Conservation (phyloP, 2,888 invertebrate species). For the Trissolcus brochymenae region DNA sequence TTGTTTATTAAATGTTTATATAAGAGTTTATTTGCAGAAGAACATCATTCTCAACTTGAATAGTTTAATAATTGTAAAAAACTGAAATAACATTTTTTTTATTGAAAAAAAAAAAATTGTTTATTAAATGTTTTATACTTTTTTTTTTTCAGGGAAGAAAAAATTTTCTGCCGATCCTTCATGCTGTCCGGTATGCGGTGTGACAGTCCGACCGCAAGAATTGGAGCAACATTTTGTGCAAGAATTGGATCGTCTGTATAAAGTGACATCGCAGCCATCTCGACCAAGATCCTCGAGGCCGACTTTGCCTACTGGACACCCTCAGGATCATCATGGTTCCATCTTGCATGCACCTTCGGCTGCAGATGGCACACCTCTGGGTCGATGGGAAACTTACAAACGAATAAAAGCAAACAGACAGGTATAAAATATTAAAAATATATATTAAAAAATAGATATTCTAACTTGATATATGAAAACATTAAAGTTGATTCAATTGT, state of each 20-base stretch:
- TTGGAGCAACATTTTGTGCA: conserved; percentile 88
- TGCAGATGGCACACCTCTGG: conserved; percentile 78
- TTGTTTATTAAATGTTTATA: too few relatives aligned
- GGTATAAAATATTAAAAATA: conserved; percentile 66
- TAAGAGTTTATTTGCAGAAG: too few relatives aligned
- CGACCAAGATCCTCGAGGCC: conserved; percentile 71
- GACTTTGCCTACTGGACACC: conserved; percentile 73
- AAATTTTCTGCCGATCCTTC: conserved; percentile 80
- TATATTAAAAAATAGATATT: neutral
- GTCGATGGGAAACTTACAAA: conserved; percentile 85
- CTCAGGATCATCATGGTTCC: conserved; percentile 72
- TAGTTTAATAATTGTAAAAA: too few relatives aligned
- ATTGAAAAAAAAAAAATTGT: neutral
- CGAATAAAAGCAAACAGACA: conserved; percentile 86
- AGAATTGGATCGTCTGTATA: conserved; percentile 86
- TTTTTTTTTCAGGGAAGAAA: conserved; percentile 71
- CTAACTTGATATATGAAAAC: neutral
- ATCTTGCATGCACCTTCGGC: conserved; percentile 75
- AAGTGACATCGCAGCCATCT: conserved; percentile 76
- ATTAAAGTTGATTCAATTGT: neutral
- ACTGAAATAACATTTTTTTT: too few relatives aligned
- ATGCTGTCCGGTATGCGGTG: conserved; percentile 93
- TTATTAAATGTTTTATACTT: too few relatives aligned
- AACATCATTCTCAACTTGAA: too few relatives aligned
- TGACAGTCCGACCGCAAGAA: conserved; percentile 88